Evolutionary conservation across 1,140 invertebrate genomes (phyloP), one percentile per base, ranked within the genome.

Genomic region (Drosophila trapezifrons): DNA sequence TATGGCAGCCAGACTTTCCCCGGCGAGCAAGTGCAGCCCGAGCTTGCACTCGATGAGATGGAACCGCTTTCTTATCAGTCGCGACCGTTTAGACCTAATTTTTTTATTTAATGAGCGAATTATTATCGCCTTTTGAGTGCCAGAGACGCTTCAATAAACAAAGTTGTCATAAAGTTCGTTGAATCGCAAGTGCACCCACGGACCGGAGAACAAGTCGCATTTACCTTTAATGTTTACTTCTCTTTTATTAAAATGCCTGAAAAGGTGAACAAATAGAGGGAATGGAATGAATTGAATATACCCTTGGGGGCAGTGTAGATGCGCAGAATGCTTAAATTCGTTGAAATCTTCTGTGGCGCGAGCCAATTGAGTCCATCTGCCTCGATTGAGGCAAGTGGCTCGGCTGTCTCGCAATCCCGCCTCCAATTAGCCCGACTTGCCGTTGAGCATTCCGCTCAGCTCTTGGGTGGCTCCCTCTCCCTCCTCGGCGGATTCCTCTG

Each of bases 241-340:
- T 46, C 47, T 60, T 66, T 65, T 65, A 43, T 66, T 87, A 56
- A 57, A 65, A 57, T 17, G 42, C 35, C 45, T 76, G 60, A 62
- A 76, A 73, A 64, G 54, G 76, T 80, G 67, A 63, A 72, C 57
- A 64, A 51, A 71, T 17, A 42, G 18, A 57, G 57, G 46, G 42
- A 51, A 56, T 63, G 72, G 45, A 45, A 78, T 75, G 67, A 80
- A 55, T 70, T 55, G 38, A 22, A 75, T n/a, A 62, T 54, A 70
- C 74, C 58, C 62, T 59, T 27, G 7, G 13, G 58, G 47, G 52
- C 51, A 65, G 43, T 59, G 57, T 54, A 74, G 59, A 55, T 63
- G 42, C 58, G 83, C 76, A 69, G 76, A 78, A 89, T 80, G 76
- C 42, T 43, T 83, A 80, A 87, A 87, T 87, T 87, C 79, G 67